Base-by-base conservation (phyloP, 2,888 invertebrate species). In the Megamerina dolium region DNA sequence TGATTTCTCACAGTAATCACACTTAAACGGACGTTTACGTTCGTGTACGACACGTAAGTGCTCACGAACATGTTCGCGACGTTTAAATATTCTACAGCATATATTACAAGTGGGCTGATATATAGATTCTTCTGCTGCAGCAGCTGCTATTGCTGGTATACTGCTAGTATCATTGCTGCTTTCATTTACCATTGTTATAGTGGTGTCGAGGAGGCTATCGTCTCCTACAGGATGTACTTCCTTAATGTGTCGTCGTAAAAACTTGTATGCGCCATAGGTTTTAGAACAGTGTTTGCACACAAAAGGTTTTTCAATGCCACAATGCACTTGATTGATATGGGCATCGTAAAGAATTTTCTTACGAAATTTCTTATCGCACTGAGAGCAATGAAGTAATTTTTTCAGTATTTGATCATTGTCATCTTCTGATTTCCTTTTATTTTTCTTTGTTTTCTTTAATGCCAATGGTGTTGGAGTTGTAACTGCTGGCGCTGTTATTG, bases 1-100 rank as follows among this genome's bases (percentile, higher is more conserved):
- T 2, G 37, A 13, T 13, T 46, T 38, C n/a, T 37, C 14, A 18
- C 51, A 52, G 38, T 35, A 27, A 2, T 39, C 40, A 19, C 51
- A 52, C 36, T 52, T 46, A 26, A 46, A 50, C 12, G 51, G 46
- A 19, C 34, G 48, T 17, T 37, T n/a, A 17, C 48, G 46, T 26
- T 49, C 35, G 34, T 52, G 52, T 4, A 52, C 52, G 1, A 45
- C 23, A 21, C 29, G 41, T 27, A 45, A 37, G 27, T 52, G 52
- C 20, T 45, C 43, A 1, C 14, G 32, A 30, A 52, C 38, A 32
- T 50, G 52, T 20, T 43, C 41, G 30, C 41, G 40, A 8, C 48
- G 40, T 30, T 46, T 50, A 43, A 52, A 52, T 8, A 36, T 13
- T 37, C 45, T 48, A 8, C 23, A 30, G 10, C 51, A 52, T 13